Percentiles rank a stretch among this genome's conserved stretches.
These are phyloP conservation scores for Gasteruption jaculator DNA, from an alignment of 2,888 invertebrate species.

Conservation along the genomic window DNA sequence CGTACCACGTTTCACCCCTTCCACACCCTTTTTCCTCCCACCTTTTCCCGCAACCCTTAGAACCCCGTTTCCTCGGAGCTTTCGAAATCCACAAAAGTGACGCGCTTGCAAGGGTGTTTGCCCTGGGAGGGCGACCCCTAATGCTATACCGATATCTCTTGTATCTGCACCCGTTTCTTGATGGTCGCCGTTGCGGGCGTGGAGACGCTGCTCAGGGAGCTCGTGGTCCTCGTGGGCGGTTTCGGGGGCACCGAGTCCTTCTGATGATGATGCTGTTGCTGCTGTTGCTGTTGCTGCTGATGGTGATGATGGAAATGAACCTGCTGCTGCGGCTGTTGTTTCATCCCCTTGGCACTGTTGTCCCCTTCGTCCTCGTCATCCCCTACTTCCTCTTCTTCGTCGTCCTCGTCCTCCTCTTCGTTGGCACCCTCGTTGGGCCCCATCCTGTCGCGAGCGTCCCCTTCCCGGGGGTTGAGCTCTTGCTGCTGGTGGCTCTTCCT, in stretches of 20 bases:
- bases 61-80: constrained; percentile 38
- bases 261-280: constrained; percentile 10
- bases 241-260: constrained; percentile 42
- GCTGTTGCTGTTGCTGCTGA: constrained; percentile 12
- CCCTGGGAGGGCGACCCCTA: constrained; percentile 51
- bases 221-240: constrained; percentile 46
- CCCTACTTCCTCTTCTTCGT: constrained; percentile 15
- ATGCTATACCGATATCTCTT: constrained; percentile 74
- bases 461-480: constrained; percentile 8
- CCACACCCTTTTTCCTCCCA: no score
- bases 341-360: constrained; percentile 1
- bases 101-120: constrained; percentile 43
- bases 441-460: constrained; percentile 18
- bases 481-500: constrained; percentile 27
- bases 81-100: constrained; percentile 43
- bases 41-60: constrained; percentile 31
- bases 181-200: constrained; percentile 53
- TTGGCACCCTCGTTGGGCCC: constrained; percentile 20
- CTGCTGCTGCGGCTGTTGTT: background rate
- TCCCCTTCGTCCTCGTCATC: constrained; percentile 9
- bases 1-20: no score
- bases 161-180: constrained; percentile 76
- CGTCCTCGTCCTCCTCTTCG: constrained; percentile 12
- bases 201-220: constrained; percentile 36
- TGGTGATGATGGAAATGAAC: constrained; percentile 10